phyloP scores from a whole-genome alignment of 1,140 invertebrate genomes.

The silkworm (Bombyx mori) region DNA sequence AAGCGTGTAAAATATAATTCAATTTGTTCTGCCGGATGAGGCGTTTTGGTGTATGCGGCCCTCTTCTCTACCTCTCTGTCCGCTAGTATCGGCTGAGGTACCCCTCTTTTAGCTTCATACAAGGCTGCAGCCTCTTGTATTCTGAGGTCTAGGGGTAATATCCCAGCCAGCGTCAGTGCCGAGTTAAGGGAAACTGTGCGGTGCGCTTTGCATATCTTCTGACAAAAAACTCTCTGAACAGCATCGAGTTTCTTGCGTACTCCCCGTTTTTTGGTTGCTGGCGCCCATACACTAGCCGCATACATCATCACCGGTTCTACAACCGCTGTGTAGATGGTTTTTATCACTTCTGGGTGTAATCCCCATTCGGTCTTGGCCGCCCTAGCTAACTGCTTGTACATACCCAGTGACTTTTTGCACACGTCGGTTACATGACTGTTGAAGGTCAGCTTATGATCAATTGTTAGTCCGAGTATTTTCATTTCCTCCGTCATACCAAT shows the following conservation, averaged over 20 bases:
- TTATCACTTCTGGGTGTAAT: neutral
- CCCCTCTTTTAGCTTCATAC: too few species aligned
- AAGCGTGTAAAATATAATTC: too few species aligned
- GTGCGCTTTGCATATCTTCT: too few species aligned
- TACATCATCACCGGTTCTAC: neutral
- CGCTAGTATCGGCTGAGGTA: too few species aligned
- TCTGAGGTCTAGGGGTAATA: too few species aligned
- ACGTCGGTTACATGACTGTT: neutral
- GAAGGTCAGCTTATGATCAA: too few species aligned
- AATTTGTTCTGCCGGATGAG: too few species aligned
- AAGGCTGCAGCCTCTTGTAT: too few species aligned
- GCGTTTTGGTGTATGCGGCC: too few species aligned
- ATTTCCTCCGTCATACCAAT: neutral
- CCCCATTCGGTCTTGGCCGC: neutral
- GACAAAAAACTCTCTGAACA: neutral
- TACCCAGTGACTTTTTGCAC: neutral
- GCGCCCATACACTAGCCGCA: neutral
- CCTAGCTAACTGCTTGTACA: neutral
- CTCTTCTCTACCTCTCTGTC: too few species aligned
- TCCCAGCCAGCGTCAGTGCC: too few species aligned
- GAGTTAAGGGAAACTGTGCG: too few species aligned
- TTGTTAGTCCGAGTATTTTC: neutral
- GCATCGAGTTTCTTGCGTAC: neutral
- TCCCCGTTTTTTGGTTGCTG: neutral
- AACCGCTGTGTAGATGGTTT: neutral